A percentile compares a stretch with the other conserved stretches of the same genome.
phyloP scores from a whole-genome alignment of 2,113 vertebrate genomes.

The Pica pica region DNA sequence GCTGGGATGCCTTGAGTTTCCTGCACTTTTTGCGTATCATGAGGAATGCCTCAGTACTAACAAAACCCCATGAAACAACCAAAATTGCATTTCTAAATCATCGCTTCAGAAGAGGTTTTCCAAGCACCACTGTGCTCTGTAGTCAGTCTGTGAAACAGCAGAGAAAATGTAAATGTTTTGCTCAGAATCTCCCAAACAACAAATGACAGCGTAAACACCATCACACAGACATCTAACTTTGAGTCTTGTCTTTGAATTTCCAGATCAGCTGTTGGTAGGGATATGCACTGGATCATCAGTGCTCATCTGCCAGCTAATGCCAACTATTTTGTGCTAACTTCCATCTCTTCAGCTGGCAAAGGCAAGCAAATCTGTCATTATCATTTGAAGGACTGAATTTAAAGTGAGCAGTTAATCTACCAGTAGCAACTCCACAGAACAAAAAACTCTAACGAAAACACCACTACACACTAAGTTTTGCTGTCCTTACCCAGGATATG shows the following conservation, averaged over 20 bases:
- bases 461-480: background rate
- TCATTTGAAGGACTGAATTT: background rate
- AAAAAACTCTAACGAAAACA: background rate
- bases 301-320: background rate
- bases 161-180: background rate
- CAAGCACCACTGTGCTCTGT: background rate
- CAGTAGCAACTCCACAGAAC: background rate
- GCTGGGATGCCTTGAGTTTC: background rate
- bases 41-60: background rate
- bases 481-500: background rate
- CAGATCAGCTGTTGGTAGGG: background rate
- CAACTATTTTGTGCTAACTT: background rate
- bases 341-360: background rate
- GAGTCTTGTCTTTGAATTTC: background rate
- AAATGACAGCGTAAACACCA: background rate
- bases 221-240: background rate
- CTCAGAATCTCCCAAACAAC: background rate
- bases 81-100: background rate
- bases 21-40: background rate
- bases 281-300: background rate
- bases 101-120: background rate
- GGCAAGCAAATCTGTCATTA: background rate
- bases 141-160: background rate
- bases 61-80: background rate
- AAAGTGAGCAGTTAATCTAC: background rate